Percentiles rank a stretch among this genome's conserved stretches.
Evolutionary conservation across 1,140 invertebrate species (phyloP).

Genomic region (Drosophila kikkawai): DNA sequence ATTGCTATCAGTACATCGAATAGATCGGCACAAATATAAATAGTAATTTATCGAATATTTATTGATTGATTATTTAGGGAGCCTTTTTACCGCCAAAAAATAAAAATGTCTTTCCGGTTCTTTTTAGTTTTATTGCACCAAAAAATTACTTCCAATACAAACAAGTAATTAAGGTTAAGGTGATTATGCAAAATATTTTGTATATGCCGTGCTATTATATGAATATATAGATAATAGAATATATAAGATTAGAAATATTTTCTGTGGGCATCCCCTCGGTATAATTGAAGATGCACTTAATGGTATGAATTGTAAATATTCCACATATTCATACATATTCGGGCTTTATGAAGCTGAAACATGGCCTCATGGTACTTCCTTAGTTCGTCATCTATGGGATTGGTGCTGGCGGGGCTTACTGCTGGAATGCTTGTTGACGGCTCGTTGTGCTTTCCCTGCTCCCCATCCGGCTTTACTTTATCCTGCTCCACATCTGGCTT

Average conservation of each 20-base stretch:
- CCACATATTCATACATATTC: background rate
- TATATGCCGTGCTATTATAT: background rate
- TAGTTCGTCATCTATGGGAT: background rate
- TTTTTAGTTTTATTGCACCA: background rate
- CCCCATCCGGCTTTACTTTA: background rate
- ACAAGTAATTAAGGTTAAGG: background rate
- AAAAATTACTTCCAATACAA: background rate
- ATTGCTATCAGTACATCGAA: background rate
- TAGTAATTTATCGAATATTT: background rate
- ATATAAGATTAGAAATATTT: background rate
- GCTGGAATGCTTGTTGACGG: background rate
- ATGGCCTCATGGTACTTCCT: background rate
- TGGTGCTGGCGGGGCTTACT: background rate
- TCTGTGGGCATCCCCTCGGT: background rate
- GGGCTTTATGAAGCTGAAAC: background rate
- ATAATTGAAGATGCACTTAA: background rate
- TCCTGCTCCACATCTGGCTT: too few species aligned
- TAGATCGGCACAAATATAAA: background rate
- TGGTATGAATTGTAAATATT: conserved; percentile 1
- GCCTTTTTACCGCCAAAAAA: background rate
- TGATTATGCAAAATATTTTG: background rate
- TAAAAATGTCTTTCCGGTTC: background rate
- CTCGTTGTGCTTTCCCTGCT: background rate
- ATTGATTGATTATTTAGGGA: background rate
- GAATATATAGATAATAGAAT: background rate